phyloP scores from a whole-genome alignment of 2,797 vertebrate genomes.

The Rhabdophis nuchalis region DNA sequence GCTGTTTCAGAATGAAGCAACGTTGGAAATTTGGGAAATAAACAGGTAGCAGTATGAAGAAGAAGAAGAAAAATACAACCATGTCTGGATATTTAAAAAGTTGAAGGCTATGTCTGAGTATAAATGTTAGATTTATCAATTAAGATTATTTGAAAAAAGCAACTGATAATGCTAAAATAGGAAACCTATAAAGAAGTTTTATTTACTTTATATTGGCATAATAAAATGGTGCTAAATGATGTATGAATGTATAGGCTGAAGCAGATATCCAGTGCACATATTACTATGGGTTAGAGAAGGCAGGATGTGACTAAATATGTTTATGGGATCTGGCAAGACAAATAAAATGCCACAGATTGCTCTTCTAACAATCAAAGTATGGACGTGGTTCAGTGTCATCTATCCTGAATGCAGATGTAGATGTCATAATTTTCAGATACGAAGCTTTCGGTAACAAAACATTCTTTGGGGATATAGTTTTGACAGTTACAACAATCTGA shows the following conservation, averaged over 20 bases:
- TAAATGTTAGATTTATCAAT: neutral
- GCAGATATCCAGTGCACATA: neutral
- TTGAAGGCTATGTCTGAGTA: neutral
- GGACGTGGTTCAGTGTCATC: neutral
- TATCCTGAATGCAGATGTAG: neutral
- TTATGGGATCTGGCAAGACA: neutral
- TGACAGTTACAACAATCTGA: neutral
- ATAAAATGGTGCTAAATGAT: neutral
- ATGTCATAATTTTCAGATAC: neutral
- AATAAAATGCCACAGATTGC: neutral
- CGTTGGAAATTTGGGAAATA: neutral
- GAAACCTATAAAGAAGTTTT: neutral
- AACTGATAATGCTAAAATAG: neutral
- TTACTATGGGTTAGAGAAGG: neutral
- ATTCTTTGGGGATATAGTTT: neutral
- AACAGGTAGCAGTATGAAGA: neutral
- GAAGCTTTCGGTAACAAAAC: neutral
- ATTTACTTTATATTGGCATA: neutral
- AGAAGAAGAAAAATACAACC: neutral
- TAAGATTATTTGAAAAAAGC: neutral
- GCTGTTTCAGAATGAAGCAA: neutral
- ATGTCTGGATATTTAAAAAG: neutral
- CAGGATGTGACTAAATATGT: neutral
- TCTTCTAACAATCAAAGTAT: neutral
- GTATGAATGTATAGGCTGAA: neutral